Percentiles rank a stretch among this genome's conserved stretches.
These are phyloP conservation scores for Trinectes maculatus DNA, from an alignment of 2,113 vertebrate species.

Conservation along the genomic window DNA sequence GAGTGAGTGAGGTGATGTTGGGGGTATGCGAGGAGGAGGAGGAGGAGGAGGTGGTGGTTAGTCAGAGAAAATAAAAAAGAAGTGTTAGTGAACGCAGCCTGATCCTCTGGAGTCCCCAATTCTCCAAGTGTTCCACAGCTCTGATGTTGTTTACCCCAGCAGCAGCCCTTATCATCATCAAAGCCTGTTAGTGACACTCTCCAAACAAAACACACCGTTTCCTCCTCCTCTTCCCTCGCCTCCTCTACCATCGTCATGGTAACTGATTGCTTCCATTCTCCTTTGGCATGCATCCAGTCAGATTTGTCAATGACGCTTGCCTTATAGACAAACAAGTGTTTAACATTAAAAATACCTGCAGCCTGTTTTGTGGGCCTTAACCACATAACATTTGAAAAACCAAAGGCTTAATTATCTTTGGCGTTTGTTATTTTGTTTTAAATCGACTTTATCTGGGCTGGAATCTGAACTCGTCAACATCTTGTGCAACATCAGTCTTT, in stretches of 20 bases:
- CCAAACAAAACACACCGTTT: constrained; percentile 42
- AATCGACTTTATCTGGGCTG: too few species aligned
- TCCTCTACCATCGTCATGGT: constrained; percentile 51
- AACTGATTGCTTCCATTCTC: constrained; percentile 66
- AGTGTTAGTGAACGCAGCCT: constrained; percentile 10
- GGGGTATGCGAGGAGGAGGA: constrained; percentile 5
- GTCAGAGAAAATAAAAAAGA: too few species aligned
- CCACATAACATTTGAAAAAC: too few species aligned
- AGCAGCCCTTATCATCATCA: constrained; percentile 68
- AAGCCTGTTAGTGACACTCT: constrained; percentile 67
- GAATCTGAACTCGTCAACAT: too few species aligned
- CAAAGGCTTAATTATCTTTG: too few species aligned
- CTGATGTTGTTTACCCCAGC: constrained; percentile 66
- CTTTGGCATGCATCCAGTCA: constrained; percentile 17
- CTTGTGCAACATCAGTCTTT: too few species aligned
- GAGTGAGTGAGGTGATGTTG: constrained; percentile 12
- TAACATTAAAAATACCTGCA: too few species aligned
- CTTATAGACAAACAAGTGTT: too few species aligned
- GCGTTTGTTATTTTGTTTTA: too few species aligned
- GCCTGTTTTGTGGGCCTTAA: too few species aligned
- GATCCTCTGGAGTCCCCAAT: constrained; percentile 46
- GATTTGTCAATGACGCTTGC: too few species aligned
- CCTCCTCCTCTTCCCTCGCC: constrained; percentile 19
- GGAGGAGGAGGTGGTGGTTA: constrained; percentile 7
- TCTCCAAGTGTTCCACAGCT: constrained; percentile 52